Conservation (phyloP, 1,140 invertebrate genomes). For the Mactra quadrangularis region DNA sequence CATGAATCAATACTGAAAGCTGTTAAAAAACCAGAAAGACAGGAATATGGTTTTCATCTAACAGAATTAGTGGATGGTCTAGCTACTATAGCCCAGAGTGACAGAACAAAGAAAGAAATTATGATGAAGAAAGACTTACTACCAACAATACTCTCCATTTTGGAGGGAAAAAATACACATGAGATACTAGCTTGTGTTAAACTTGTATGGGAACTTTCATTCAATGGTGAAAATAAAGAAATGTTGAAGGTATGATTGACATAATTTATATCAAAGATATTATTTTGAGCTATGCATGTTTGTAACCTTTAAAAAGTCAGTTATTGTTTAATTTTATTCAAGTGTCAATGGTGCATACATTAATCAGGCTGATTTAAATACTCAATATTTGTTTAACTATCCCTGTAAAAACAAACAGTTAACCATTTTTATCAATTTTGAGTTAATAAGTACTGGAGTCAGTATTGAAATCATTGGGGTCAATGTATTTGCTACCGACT, state of each 20-base stretch:
- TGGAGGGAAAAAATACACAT: not conserved
- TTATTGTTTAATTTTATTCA: too few relatives aligned
- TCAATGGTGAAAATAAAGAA: constrained; percentile 18
- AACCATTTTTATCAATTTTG: not conserved
- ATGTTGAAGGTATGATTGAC: constrained; percentile 13
- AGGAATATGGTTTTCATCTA: constrained; percentile 42
- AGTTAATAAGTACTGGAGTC: too few relatives aligned
- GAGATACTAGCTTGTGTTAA: constrained; percentile 41
- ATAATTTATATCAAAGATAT: constrained; percentile 5
- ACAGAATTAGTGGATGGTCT: constrained; percentile 46
- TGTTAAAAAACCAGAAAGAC: not conserved
- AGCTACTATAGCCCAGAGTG: constrained; percentile 35
- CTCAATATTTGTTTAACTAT: too few relatives aligned
- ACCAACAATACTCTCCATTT: not conserved
- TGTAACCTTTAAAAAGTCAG: too few relatives aligned
- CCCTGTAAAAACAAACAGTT: not conserved
- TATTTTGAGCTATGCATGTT: too few relatives aligned
- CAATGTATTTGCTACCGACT: too few relatives aligned
- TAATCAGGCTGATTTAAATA: too few relatives aligned
- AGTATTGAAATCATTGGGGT: too few relatives aligned
- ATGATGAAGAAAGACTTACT: constrained; percentile 33
- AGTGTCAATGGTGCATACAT: too few relatives aligned
- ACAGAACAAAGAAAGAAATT: constrained; percentile 24
- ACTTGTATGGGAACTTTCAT: constrained; percentile 44
- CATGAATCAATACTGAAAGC: constrained; percentile 25